Evolutionary conservation across 2,113 vertebrate species (phyloP).

Genomic region (Recurvirostra avosetta): DNA sequence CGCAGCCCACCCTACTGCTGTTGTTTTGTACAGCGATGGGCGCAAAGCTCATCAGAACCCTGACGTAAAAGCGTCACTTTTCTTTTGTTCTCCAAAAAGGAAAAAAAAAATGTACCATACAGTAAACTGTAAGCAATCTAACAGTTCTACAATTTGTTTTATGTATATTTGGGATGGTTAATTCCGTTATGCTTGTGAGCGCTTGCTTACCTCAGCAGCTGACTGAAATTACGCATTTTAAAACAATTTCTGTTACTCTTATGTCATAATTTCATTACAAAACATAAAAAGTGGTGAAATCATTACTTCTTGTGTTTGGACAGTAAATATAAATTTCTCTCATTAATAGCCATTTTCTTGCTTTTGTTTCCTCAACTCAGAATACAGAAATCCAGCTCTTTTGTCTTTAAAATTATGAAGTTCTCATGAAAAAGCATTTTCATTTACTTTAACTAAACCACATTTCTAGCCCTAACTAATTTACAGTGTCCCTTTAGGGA

Average conservation of each 20-base stretch:
- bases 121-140: background rate
- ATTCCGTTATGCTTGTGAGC: background rate
- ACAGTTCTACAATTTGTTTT: background rate
- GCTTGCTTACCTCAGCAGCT: background rate
- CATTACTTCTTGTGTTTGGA: background rate
- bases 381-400: background rate
- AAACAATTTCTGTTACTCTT: background rate
- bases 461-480: conserved; percentile 25
- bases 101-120: background rate
- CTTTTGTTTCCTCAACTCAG: background rate
- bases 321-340: background rate
- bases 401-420: background rate
- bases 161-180: background rate
- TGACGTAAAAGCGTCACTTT: background rate
- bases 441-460: background rate
- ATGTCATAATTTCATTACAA: background rate
- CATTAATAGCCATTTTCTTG: background rate
- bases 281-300: background rate
- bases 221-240: background rate
- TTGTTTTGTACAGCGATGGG: background rate
- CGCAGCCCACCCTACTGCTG: background rate
- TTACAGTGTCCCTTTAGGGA: background rate
- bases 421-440: conserved; percentile 1
- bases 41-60: background rate
- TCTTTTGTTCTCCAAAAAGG: background rate